These are phyloP conservation scores for Sturmia bella DNA, from an alignment of 2,888 invertebrate genomes.

Conservation along the genomic window DNA sequence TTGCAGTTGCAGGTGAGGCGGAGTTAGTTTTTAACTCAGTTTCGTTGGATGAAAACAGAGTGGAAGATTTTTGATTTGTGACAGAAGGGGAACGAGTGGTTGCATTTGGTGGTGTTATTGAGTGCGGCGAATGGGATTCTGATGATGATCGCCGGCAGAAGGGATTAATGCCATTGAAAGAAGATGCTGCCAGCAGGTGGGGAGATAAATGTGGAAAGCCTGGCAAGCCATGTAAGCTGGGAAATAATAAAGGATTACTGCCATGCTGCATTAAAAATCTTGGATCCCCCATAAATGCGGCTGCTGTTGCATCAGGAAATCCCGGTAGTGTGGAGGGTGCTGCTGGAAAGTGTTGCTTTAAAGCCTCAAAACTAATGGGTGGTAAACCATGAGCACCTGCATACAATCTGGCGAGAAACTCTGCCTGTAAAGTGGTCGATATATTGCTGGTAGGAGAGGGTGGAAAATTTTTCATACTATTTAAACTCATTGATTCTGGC, in stretches of 20 bases:
- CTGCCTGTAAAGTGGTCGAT: conserved; percentile 84
- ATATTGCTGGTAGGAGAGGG: conserved; percentile 83
- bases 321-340: conserved; percentile 50
- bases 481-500: conserved; percentile 72
- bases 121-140: conserved; percentile 83
- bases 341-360: conserved; percentile 82
- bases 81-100: conserved; percentile 70
- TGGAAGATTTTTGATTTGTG: conserved; percentile 64
- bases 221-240: conserved; percentile 84
- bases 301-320: conserved; percentile 71
- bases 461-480: conserved; percentile 65
- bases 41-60: conserved; percentile 53
- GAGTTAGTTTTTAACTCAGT: conserved; percentile 54
- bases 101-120: conserved; percentile 82
- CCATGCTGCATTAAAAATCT: conserved; percentile 81
- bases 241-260: conserved; percentile 84
- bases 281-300: conserved; percentile 77
- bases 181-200: conserved; percentile 77
- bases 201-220: conserved; percentile 83
- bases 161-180: conserved; percentile 81
- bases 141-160: conserved; percentile 82
- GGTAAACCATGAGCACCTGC: conserved; percentile 86
- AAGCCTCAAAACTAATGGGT: conserved; percentile 86
- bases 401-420: conserved; percentile 89
- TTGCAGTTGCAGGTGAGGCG: conserved; percentile 56